phyloP scores from a whole-genome alignment of 2,888 invertebrate genomes.

The Cryptocephalus primarius region DNA sequence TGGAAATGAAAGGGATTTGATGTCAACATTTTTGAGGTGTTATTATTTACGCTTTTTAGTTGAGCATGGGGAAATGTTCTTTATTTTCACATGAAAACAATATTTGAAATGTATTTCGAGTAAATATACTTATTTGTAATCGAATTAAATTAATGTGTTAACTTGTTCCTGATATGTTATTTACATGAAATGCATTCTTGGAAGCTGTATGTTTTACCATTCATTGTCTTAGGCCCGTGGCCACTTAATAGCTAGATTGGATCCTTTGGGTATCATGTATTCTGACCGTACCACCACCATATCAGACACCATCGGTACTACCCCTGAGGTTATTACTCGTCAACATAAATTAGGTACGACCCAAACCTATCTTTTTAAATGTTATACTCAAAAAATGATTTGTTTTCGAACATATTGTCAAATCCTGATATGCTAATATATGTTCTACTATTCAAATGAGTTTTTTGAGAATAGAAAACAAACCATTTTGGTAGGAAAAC shows the following conservation, averaged over 20 bases:
- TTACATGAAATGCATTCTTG: no score
- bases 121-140: no score
- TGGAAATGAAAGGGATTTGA: no score
- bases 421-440: not conserved
- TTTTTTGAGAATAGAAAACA: no score
- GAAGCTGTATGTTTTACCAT: no score
- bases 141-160: no score
- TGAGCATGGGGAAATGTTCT: no score
- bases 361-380: not conserved
- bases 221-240: conserved; percentile 63
- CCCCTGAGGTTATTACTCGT: conserved; percentile 50
- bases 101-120: no score
- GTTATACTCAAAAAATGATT: not conserved
- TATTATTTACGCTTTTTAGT: no score
- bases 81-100: no score
- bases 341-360: conserved; percentile 54
- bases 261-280: conserved; percentile 85
- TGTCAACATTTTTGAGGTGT: no score
- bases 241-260: conserved; percentile 86
- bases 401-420: not conserved
- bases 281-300: conserved; percentile 39
- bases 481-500: conserved; percentile 2
- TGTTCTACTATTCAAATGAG: not conserved
- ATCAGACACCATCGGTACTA: conserved; percentile 42
- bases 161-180: no score